Evolutionary conservation across 2,113 vertebrate genomes (phyloP), one percentile per base, ranked within the genome.

Genomic region (Tautogolabrus adspersus): DNA sequence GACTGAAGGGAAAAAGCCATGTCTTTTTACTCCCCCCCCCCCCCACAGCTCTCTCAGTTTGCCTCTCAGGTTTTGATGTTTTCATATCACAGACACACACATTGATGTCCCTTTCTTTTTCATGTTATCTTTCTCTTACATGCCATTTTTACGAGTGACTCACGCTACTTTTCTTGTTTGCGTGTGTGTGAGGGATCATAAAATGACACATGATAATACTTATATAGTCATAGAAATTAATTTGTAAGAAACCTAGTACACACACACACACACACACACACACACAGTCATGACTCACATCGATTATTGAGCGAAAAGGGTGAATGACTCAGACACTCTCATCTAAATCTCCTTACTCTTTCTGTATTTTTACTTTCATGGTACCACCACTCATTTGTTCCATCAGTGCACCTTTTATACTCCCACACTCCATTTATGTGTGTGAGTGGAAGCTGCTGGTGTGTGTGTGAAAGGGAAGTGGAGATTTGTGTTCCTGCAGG

Each of bases 41-140:
- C 56, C 66, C 67, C 65, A 42, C 59, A 3, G 40, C 55, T 78
- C 46, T 49, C 65, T 63, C 22, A 58, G 23, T 59, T 77, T 70
- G 44, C 49, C 57, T 69, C 21, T 1, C 21, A 19, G 42, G 11
- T 68, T 78, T 12, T 42, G 49, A 70, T 78, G 63, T 70, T 68
- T 77, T 82, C 72, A 55, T 65, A 76, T 91, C 84, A 82, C 68
- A 84, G 49, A 67, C 60, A 51, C 73, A 83, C 63, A 66, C 23
- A 7, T 47, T 73, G 66, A 86, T 78, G 19, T 34, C 47, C 40
- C 23, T 77, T 80, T 80, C 70, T 66, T 79, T 67, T 15, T 6
- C 54, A 37, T 44, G 49, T 83, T 83, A 85, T 90, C 84, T 82
- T 65, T 42, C 15, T 72, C 63, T 63, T 49, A 56, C 66, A 72